Conservation (phyloP, 2,797 vertebrate species). For the Novumbra hubbsi region DNA sequence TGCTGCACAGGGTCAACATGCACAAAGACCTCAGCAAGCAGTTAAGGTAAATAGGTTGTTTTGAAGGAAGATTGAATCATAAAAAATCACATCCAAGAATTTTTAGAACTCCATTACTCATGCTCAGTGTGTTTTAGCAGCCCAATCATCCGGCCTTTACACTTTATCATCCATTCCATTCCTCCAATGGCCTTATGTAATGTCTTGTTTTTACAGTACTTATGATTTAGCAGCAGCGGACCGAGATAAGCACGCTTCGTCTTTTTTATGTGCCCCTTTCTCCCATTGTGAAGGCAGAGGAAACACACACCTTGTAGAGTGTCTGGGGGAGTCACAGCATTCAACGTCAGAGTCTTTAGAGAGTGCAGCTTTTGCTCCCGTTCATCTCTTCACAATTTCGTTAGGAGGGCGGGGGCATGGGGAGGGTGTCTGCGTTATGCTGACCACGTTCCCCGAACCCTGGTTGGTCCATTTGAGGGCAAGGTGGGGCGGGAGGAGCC, state of each 20-base stretch:
- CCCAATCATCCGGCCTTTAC: conserved; percentile 39
- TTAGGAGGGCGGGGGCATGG: conserved; percentile 47
- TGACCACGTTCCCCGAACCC: conserved; percentile 56
- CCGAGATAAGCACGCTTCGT: conserved; percentile 50
- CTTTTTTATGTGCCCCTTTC: conserved; percentile 60
- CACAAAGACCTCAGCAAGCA: conserved; percentile 22
- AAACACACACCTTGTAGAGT: too few relatives aligned
- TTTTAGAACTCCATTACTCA: conserved; percentile 40
- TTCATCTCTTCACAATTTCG: conserved; percentile 63
- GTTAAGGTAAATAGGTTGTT: conserved; percentile 38
- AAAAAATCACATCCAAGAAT: conserved; percentile 46
- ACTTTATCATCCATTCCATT: conserved; percentile 41
- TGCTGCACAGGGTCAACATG: conserved; percentile 16
- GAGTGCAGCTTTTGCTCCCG: conserved; percentile 41
- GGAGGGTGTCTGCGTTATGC: conserved; percentile 44
- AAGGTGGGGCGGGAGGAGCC: conserved; percentile 44
- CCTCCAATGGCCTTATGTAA: conserved; percentile 49
- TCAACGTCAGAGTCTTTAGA: too few relatives aligned
- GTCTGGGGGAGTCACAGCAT: too few relatives aligned
- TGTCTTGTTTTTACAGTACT: conserved; percentile 55
- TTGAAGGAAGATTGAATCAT: conserved; percentile 51
- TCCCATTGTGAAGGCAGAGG: conserved; percentile 25
- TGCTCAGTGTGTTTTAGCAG: conserved; percentile 53
- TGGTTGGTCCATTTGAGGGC: conserved; percentile 62
- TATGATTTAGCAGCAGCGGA: conserved; percentile 43